Evolutionary conservation across 2,797 vertebrate species (phyloP), one percentile per base, ranked within the genome.

Genomic region (Hypotaenidia philippensis): DNA sequence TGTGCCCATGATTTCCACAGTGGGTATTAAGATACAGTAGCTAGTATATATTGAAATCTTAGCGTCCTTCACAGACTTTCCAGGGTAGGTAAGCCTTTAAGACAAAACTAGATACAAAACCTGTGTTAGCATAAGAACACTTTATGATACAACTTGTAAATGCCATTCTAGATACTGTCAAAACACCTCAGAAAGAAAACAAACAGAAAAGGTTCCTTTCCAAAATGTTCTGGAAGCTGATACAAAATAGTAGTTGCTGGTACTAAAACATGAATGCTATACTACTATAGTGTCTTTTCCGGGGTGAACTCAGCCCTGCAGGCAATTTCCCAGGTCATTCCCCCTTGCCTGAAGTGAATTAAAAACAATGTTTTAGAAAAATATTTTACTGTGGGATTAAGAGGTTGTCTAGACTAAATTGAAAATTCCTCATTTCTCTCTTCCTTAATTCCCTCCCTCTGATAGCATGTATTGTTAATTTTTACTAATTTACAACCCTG

Each of bases 401-500:
- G 11, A 44, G 13, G 20, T 70, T 83, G 89, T 57, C 29, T 45
- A 80, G 34, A 41, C 7, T 27, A 44, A 60, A 2, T 14, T 72
- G 53, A 68, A 84, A 87, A 36, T 16, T 57, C 17, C 7, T 56
- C 9, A 9, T 5, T 38, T 87, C 44, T 78, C 6, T 61, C 32
- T 78, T 23, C 7, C 16, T 77, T 56, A 60, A 68, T 27, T 87
- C 31, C 4, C 13, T 50, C n/a, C 14, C 6, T 64, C 31, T 45
- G 13, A 53, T 9, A 68, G 29, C 11, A 82, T 79, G 87, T 82
- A 44, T 82, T 83, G 78, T 52, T 71, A 79, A 64, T 55, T 36
- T n/a, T 56, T 12, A 61, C 29, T 57, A 4, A 32, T 69, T 82
- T 63, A 32, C 64, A 65, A 23, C 31, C 64, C 9, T 15, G 11